These are phyloP conservation scores for Nasonia longicornis DNA, from an alignment of 1,140 invertebrate genomes.

Conservation along the genomic window DNA sequence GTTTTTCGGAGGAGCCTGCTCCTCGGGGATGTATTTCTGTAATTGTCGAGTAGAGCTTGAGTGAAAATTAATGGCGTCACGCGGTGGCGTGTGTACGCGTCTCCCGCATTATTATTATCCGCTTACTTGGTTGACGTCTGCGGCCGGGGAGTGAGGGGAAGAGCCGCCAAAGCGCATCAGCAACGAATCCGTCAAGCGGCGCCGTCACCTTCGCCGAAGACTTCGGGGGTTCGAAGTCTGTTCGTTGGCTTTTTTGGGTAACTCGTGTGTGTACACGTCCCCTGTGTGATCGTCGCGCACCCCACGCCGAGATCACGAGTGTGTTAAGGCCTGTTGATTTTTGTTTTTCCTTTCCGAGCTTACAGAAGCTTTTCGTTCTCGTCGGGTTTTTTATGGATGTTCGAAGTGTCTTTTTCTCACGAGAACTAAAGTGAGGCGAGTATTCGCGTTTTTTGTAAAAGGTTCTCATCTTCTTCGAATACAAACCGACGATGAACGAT, in stretches of 20 bases:
- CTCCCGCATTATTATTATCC: not conserved
- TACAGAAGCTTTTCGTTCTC: too few species aligned
- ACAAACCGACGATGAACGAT: too few species aligned
- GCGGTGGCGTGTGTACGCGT: not conserved
- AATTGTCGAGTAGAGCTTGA: conserved; percentile 54
- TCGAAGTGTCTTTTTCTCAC: too few species aligned
- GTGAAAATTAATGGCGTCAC: conserved; percentile 51
- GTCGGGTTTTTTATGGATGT: too few species aligned
- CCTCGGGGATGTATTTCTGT: conserved; percentile 52
- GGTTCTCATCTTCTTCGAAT: too few species aligned
- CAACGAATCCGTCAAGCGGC: not conserved
- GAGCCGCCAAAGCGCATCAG: not conserved
- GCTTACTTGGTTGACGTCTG: not conserved
- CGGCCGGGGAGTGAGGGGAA: not conserved
- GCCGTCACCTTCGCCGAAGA: not conserved
- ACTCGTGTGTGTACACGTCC: not conserved
- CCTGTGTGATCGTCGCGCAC: too few species aligned
- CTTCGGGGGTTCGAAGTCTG: not conserved
- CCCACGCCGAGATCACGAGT: too few species aligned
- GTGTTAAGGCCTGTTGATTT: too few species aligned
- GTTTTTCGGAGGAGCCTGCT: conserved; percentile 13
- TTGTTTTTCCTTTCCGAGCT: too few species aligned
- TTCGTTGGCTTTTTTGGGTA: not conserved
- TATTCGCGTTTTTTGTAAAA: too few species aligned
- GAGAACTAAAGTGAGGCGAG: too few species aligned